Base-by-base conservation (phyloP, 2,113 vertebrate genomes). In the Cnemophilus loriae region DNA sequence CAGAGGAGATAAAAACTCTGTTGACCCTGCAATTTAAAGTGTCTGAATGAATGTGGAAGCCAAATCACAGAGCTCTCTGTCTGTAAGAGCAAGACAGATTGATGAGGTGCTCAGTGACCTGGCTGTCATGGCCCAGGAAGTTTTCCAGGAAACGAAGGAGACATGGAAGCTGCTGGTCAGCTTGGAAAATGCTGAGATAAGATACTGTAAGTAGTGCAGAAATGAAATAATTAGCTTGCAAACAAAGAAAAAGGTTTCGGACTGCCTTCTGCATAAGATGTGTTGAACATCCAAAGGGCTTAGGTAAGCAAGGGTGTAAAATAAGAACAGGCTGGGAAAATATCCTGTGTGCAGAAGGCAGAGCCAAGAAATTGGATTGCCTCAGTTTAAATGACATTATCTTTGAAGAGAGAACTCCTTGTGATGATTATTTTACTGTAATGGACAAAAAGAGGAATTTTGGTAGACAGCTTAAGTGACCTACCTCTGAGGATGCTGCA, bases 71-170 rank as follows among this genome's bases (percentile, higher is more conserved):
- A 75, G 30, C 11, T 17, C 27, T 77, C 11, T 1, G 28, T 77
- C 46, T 90, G 19, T 46, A 63, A 59, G 27, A 84, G 28, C 55
- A 85, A 77, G 85, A 67, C 44, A 80, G 82, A 92, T 70, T 88
- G 79, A 93, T 80, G 85, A 97, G 83, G 75, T 95, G 63, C 85
- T 94, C 18, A 19, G 37, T 93, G 79, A 92, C 55, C 67, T 67
- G 46, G 47, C 82, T 95, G 64, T 90, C 59, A 56, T 27, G 68
- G 47, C 46, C 17, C 32, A 80, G 71, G 88, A 89, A 80, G 46
- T 73, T 86, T 85, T 86, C 22, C 85, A 88, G 88, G 83, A 93
- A 86, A 53, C 30, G 35, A 41, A 91, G 28, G 49, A 95, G 71
- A 85, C 26, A 22, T 80, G 37, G 42, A 83, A 93, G 74, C 46